Evolutionary conservation across 2,888 invertebrate genomes (phyloP).

Genomic region (Morpho achilles): DNA sequence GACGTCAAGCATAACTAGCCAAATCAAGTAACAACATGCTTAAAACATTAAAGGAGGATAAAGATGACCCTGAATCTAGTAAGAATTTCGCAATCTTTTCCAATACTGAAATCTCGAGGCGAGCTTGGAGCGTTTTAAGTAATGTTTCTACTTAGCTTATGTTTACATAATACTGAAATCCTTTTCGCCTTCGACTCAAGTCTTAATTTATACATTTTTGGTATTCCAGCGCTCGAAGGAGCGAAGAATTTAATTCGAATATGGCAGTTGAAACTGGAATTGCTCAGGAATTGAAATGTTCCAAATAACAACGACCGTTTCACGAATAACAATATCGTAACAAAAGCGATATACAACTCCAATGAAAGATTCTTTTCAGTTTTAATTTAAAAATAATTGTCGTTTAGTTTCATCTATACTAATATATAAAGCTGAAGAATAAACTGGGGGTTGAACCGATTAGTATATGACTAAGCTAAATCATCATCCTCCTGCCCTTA

Average conservation of each 20-base stretch:
- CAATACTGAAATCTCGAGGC: no score
- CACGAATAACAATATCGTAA: slow-evolving; percentile 22
- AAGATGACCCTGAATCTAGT: no score
- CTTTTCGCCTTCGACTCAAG: slow-evolving; percentile 16
- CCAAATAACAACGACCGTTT: slow-evolving; percentile 29
- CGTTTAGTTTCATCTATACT: no score
- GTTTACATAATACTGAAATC: slow-evolving; percentile 17
- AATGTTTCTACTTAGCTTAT: slow-evolving; percentile 5
- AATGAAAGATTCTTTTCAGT: slow-evolving; percentile 11
- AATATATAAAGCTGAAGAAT: no score
- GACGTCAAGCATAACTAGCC: no score
- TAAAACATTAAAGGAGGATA: no score
- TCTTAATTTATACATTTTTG: slow-evolving; percentile 24
- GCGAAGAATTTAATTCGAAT: slow-evolving; percentile 34
- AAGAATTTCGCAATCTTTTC: no score
- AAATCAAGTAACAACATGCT: no score
- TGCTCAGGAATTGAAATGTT: slow-evolving; percentile 32
- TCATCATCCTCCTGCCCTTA: no score
- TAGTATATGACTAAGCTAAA: no score
- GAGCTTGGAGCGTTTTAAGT: neutral
- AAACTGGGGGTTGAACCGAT: no score
- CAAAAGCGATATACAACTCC: slow-evolving; percentile 13
- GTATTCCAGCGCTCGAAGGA: slow-evolving; percentile 26
- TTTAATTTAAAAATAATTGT: neutral
- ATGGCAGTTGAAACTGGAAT: slow-evolving; percentile 30